Evolutionary conservation across 2,888 invertebrate species (phyloP).

Genomic region (Xestia c-nigrum): DNA sequence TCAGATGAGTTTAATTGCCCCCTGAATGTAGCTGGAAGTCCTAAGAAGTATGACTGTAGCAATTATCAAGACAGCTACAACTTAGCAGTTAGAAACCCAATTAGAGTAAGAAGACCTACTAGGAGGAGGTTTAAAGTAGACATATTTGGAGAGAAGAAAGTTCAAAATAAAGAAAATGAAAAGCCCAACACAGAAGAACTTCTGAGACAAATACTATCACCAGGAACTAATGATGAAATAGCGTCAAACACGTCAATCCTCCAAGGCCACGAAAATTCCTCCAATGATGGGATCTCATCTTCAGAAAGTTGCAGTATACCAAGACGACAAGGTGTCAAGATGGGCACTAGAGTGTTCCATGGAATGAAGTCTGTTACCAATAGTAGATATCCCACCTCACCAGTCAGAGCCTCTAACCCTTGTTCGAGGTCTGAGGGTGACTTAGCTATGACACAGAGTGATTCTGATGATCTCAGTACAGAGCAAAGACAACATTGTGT

Average conservation of each 20-base stretch:
- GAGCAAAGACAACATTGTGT: constrained; percentile 88
- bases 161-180: constrained; percentile 93
- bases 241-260: constrained; percentile 69
- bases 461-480: constrained; percentile 86
- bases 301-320: constrained; percentile 88
- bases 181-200: constrained; percentile 89
- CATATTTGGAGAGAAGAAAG: constrained; percentile 88
- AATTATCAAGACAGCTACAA: constrained; percentile 89
- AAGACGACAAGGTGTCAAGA: constrained; percentile 93
- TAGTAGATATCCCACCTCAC: constrained; percentile 75
- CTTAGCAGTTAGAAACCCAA: constrained; percentile 87
- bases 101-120: constrained; percentile 82
- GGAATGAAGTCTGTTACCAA: constrained; percentile 81
- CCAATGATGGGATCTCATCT: constrained; percentile 87
- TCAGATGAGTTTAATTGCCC: constrained; percentile 91
- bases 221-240: constrained; percentile 78
- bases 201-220: constrained; percentile 83
- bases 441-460: constrained; percentile 84
- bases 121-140: constrained; percentile 90
- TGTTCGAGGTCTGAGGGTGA: constrained; percentile 83
- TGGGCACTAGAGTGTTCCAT: constrained; percentile 93
- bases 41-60: constrained; percentile 82
- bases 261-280: constrained; percentile 80
- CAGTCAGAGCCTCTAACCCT: constrained; percentile 72
- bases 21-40: constrained; percentile 79